Evolutionary conservation across 1,140 invertebrate genomes (phyloP).

Genomic region (Philotrypesis tridentata): DNA sequence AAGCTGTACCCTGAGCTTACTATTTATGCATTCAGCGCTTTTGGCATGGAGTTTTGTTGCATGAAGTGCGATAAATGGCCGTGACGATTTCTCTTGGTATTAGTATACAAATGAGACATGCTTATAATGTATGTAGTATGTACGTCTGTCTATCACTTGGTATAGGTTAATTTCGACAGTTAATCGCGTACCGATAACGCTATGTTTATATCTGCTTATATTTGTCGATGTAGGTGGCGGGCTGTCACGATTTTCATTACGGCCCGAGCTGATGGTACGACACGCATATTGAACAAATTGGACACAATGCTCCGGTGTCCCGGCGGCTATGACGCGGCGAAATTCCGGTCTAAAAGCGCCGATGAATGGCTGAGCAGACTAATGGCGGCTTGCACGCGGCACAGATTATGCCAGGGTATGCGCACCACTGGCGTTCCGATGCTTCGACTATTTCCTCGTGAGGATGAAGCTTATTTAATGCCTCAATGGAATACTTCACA

Average conservation of each 20-base stretch:
- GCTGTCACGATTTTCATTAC: not conserved
- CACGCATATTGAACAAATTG: conserved; percentile 12
- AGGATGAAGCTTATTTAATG: not conserved
- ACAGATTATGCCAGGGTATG: not conserved
- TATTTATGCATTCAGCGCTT: not conserved
- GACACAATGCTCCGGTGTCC: not conserved
- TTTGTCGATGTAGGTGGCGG: too few relatives aligned
- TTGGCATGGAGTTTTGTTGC: not conserved
- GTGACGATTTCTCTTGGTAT: not conserved
- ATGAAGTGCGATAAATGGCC: not conserved
- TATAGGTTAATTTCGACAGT: too few relatives aligned
- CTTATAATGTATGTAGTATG: not conserved
- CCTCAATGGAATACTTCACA: not conserved
- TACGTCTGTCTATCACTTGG: too few relatives aligned
- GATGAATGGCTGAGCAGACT: not conserved
- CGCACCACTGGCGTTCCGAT: not conserved
- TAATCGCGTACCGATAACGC: too few relatives aligned
- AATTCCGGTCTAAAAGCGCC: not conserved
- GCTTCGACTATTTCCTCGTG: not conserved
- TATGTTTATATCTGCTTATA: too few relatives aligned
- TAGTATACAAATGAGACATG: not conserved
- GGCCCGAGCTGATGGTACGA: not conserved
- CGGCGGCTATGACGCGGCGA: not conserved
- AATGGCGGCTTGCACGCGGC: not conserved
- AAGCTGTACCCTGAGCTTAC: not conserved